Conservation (phyloP, 2,888 invertebrate species). For the Cosmorhoe ocellata region DNA sequence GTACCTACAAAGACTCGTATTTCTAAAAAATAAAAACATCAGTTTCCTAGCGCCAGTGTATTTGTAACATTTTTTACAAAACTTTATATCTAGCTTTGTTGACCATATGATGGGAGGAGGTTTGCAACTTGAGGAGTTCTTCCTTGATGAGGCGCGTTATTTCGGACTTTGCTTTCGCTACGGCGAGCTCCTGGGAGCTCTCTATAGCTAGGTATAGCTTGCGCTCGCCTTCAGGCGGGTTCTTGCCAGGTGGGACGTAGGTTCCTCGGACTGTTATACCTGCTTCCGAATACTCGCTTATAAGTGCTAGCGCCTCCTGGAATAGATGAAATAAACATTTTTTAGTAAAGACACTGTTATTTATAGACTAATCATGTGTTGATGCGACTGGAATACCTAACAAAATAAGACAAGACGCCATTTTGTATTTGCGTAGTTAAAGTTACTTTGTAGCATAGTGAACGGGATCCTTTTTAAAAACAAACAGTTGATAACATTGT, state of each 20-base stretch:
- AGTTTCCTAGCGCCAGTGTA: constrained; percentile 41
- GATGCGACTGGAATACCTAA: too few species aligned
- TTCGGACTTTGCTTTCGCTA: constrained; percentile 97
- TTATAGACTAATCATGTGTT: too few species aligned
- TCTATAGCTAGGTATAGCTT: constrained; percentile 99
- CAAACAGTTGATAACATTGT: neutral
- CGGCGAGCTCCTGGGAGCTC: constrained; percentile 97
- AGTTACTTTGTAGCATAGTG: too few species aligned
- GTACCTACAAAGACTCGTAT: too few species aligned
- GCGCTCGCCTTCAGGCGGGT: constrained; percentile 95
- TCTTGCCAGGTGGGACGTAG: constrained; percentile 94
- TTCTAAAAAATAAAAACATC: constrained; percentile 32
- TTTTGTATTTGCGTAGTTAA: too few species aligned
- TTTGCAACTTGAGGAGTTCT: constrained; percentile 95
- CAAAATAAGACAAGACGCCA: too few species aligned
- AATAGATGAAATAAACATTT: constrained; percentile 17
- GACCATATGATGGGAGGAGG: constrained; percentile 92
- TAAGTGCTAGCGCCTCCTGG: constrained; percentile 97
- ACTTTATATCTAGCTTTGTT: constrained; percentile 98
- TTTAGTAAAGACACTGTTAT: too few species aligned
- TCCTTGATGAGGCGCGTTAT: constrained; percentile 99
- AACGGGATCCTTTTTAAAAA: too few species aligned
- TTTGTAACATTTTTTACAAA: constrained; percentile 80
- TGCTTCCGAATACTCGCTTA: constrained; percentile 99
- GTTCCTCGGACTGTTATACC: constrained; percentile 99